Evolutionary conservation across 1,140 invertebrate species (phyloP), one percentile per base, ranked within the genome.

Genomic region (Cydia pomonella): DNA sequence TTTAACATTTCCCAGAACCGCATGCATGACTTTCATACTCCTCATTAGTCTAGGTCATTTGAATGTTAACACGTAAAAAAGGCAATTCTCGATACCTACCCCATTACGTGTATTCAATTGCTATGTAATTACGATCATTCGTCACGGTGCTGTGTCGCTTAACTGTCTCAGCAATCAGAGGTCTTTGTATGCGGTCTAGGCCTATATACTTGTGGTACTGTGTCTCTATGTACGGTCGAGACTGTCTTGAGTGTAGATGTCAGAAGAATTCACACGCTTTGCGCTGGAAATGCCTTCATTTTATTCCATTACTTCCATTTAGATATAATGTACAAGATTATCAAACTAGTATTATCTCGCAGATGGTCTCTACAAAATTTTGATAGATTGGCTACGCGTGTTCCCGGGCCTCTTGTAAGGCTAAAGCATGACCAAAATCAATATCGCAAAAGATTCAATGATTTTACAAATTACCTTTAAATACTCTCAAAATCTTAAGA

Each of bases 221-320:
- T 78, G 50, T 62, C n/a, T 63, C 10, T 33, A 33, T 66, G 25
- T 66, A 66, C 79, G 84, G 83, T 82, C 73, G 82, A 86, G 80
- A 85, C 78, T 59, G 21, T 79, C 79, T 73, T 66, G 66, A 38
- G 50, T 83, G 77, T 64, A 33, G 87, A 89, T 83, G 77, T 81
- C 44, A 78, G 84, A 83, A 82, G 73, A 82, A 79, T 87, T 89
- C 87, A 83, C 87, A 87, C 86, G 83, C 71, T 84, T 23, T 23
- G 7, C n/a, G 3, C 82, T 87, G 72, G 85, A 88, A 81, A 72
- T 64, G 87, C 25, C 77, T 75, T 63, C 2, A n/a, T 62, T n/a
- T 10, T 38, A 38, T 9, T 38, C 33, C 53, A n/a, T n/a, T n/a
- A n/a, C n/a, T n/a, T n/a, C n/a, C n/a, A n/a, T 23, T 23, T 62